Conservation (phyloP, 2,888 invertebrate genomes). For the Hemaris fuciformis region DNA sequence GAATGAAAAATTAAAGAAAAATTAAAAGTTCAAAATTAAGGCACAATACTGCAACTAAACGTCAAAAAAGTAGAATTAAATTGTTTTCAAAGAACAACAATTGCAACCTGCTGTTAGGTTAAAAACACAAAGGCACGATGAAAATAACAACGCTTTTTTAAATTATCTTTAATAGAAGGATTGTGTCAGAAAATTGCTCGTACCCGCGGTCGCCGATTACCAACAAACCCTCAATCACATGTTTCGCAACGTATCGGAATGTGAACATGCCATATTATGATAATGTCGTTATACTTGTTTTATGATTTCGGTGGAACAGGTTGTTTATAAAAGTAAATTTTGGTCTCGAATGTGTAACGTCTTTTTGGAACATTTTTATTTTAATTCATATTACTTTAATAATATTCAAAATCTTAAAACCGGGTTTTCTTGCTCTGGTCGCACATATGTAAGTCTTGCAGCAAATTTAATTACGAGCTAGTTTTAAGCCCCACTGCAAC, state of each 20-base stretch:
- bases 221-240: constrained; percentile 18
- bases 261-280: constrained; percentile 24
- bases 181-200: constrained; percentile 27
- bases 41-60: not conserved
- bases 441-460: too few relatives aligned
- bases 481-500: too few relatives aligned
- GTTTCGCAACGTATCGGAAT: constrained; percentile 27
- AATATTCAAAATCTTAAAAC: not conserved
- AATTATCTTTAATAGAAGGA: constrained; percentile 22
- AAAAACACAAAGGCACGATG: not conserved
- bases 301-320: not conserved
- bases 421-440: too few relatives aligned
- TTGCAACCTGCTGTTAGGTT: not conserved
- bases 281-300: not conserved
- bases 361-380: not conserved
- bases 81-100: not conserved
- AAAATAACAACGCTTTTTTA: not conserved
- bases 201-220: constrained; percentile 17
- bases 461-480: too few relatives aligned
- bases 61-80: too few relatives aligned
- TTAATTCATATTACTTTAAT: too few relatives aligned
- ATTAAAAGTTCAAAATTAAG: not conserved
- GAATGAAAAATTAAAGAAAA: not conserved
- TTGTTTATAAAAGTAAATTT: not conserved
- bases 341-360: not conserved